phyloP scores from a whole-genome alignment of 1,140 invertebrate genomes.

The Leptopilina boulardi region DNA sequence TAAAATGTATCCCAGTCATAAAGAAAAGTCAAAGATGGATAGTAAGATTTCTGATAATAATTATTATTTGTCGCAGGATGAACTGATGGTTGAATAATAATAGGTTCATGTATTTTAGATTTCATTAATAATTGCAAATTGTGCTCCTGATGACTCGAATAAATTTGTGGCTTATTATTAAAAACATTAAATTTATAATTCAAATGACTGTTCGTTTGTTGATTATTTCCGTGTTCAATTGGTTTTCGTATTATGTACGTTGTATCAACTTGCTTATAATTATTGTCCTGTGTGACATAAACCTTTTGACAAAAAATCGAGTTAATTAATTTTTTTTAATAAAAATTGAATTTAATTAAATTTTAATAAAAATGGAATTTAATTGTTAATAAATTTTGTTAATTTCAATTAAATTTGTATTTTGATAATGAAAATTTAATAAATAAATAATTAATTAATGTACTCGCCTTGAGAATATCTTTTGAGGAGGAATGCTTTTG shows the following conservation, averaged over 20 bases:
- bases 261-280: slow-evolving; percentile 69
- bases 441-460: slow-evolving; percentile 5
- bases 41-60: slow-evolving; percentile 47
- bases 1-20: slow-evolving; percentile 63
- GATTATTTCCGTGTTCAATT: slow-evolving; percentile 45
- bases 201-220: slow-evolving; percentile 38
- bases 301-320: slow-evolving; percentile 61
- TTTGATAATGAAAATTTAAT: slow-evolving; percentile 14
- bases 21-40: slow-evolving; percentile 53
- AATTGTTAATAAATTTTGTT: no score
- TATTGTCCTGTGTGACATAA: slow-evolving; percentile 68
- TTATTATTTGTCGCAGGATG: slow-evolving; percentile 55
- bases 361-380: no score
- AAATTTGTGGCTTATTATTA: slow-evolving; percentile 52
- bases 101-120: slow-evolving; percentile 59
- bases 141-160: slow-evolving; percentile 54
- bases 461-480: slow-evolving; percentile 1
- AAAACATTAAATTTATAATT: slow-evolving; percentile 49
- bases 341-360: no score
- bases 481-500: slow-evolving; percentile 16
- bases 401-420: no score
- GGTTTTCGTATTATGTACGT: slow-evolving; percentile 74
- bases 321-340: no score
- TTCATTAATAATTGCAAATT: slow-evolving; percentile 42
- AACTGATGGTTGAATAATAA: slow-evolving; percentile 56